Base-by-base conservation (phyloP, 2,797 vertebrate genomes). In the Micropoecilia bifurca region DNA sequence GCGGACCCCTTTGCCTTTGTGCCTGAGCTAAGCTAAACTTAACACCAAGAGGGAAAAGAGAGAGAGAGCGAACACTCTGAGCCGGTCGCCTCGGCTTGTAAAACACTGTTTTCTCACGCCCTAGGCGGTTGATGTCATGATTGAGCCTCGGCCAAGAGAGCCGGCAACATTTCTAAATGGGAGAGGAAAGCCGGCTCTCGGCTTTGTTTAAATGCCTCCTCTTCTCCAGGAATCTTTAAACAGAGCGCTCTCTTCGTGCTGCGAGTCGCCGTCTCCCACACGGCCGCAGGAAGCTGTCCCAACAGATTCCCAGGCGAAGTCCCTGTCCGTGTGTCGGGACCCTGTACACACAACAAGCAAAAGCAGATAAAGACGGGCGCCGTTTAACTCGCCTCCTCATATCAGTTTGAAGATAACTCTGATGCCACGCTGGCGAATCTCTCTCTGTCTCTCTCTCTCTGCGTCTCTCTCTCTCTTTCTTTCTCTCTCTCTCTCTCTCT, bases 101-200 rank as follows among this genome's bases (percentile, higher is more conserved):
- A 92, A 91, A 91, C 91, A 87, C 79, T 53, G 73, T 89, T 94
- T 96, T 96, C 95, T 95, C 94, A 95, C 91, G 93, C 93, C 90
- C 91, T 69, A 80, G 91, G 85, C 74, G 13, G 91, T 88, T 95
- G 95, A 96, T 93, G 94, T 95, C 92, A 95, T 92, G 87, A 78
- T 87, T 88, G 84, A 78, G 78, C 57, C n/a, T 3, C 0, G 16
- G 95, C 94, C 95, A 94, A 93, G 87, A 81, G 83, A 93, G 87
- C 85, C 80, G 73, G 77, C 50, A 25, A 88, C 87, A 80, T 89
- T 53, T 93, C 88, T 93, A 95, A 95, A 93, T 86, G 90, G 48
- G 84, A 82, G 80, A 87, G 87, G 89, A 92, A 84, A 88, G 91
- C 90, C 80, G 79, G 48, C 84, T 91, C 84, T 90, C 83, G 79